These are phyloP conservation scores for Exephanes ischioxanthus DNA, from an alignment of 2,888 invertebrate genomes.

Conservation along the genomic window DNA sequence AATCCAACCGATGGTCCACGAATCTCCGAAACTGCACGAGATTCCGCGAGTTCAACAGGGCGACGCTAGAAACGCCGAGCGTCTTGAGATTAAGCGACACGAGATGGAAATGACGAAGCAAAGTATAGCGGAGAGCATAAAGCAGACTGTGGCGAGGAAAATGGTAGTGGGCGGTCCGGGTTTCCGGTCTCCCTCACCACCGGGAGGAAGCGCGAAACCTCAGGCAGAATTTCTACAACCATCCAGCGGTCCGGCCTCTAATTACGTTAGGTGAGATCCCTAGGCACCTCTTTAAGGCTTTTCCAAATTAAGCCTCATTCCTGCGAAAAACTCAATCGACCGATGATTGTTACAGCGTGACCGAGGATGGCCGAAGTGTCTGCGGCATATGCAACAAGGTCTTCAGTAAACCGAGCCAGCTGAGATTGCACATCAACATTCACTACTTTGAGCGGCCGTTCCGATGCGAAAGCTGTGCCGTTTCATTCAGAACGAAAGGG, in stretches of 20 bases:
- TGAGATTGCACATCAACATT: constrained; percentile 96
- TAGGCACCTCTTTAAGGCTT: background rate
- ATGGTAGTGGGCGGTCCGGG: constrained; percentile 89
- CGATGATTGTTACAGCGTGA: constrained; percentile 84
- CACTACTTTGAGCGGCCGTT: constrained; percentile 97
- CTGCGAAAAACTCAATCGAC: background rate
- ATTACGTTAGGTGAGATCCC: constrained; percentile 80
- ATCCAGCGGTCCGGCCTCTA: constrained; percentile 82
- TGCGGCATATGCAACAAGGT: constrained; percentile 96
- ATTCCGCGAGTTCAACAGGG: constrained; percentile 36
- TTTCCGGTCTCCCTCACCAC: constrained; percentile 86
- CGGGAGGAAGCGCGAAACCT: constrained; percentile 86
- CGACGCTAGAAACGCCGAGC: constrained; percentile 74
- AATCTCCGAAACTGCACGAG: constrained; percentile 73
- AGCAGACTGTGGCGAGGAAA: constrained; percentile 87
- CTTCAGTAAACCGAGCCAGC: constrained; percentile 96
- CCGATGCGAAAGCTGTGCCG: constrained; percentile 95
- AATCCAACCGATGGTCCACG: constrained; percentile 72
- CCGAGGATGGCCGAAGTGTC: constrained; percentile 91
- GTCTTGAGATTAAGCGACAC: constrained; percentile 80
- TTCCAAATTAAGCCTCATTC: constrained; percentile 5
- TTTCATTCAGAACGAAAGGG: constrained; percentile 95
- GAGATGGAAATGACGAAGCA: constrained; percentile 87
- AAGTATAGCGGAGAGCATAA: constrained; percentile 86
- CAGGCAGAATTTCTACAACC: constrained; percentile 85